Evolutionary conservation across 2,888 invertebrate species (phyloP), one percentile per base, ranked within the genome.

Genomic region (Campoplex nolae): DNA sequence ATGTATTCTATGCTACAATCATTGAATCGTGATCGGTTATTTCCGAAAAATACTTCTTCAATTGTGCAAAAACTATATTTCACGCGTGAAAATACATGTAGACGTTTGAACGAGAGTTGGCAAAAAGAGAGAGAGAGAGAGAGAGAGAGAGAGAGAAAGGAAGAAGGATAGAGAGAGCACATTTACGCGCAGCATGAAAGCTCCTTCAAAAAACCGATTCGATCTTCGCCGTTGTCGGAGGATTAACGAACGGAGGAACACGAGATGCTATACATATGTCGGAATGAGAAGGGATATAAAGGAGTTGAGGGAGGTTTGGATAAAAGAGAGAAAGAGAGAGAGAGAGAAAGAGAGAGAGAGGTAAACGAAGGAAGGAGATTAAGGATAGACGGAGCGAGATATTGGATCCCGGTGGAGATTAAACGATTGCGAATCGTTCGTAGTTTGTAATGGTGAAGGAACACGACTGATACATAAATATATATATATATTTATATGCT

Each of bases 171-270:
- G 23, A 23, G 23, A 23, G 23, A 23, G 74, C 86, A 28, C 28
- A 28, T 58, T 28, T 58, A 58, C 58, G 6, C 80, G 88, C 86
- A 83, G 73, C 87, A 78, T 87, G 78, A 89, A 89, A 89, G 86
- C 89, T 65, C 88, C 83, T 83, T 84, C 70, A 81, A 87, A 88
- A 75, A 90, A 89, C 86, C 90, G 90, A 91, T 91, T 90, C 89
- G 89, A 92, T 92, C 91, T 87, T 84, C 87, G 88, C 89, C 75
- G 56, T 74, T 71, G 28, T 56, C 56, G 51, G 74, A 73, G 89
- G 89, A 91, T 92, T 92, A 92, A 90, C 90, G 87, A 90, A 73
- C 54, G 54, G 48, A 35, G 32, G 54, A 54, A 54, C 54, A 54
- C 51, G 90, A 86, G 77, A 86, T 79, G 87, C 82, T 42, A 58